phyloP scores from a whole-genome alignment of 2,888 invertebrate genomes.

The Acrobasis repandana region DNA sequence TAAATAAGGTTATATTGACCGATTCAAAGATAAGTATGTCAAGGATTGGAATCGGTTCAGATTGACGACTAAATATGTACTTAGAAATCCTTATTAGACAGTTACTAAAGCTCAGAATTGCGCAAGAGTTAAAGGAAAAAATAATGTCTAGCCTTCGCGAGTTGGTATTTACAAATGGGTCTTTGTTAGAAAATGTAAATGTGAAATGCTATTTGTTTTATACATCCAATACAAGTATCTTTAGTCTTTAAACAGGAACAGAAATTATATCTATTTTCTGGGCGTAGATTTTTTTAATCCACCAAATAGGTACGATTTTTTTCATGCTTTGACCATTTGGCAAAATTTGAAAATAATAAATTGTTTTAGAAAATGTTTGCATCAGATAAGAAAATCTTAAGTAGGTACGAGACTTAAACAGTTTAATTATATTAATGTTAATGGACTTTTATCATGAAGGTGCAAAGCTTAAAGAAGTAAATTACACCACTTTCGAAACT shows the following conservation, averaged over 20 bases:
- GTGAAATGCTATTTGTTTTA: not conserved
- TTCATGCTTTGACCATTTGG: too few species aligned
- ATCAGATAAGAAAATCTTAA: too few species aligned
- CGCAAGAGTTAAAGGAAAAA: constrained; percentile 21
- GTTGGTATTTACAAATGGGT: constrained; percentile 36
- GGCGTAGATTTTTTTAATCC: too few species aligned
- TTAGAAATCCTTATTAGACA: not conserved
- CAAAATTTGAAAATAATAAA: too few species aligned
- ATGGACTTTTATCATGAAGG: not conserved
- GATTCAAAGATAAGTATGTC: constrained; percentile 45
- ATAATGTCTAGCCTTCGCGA: constrained; percentile 39
- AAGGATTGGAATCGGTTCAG: constrained; percentile 39
- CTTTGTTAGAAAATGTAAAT: constrained; percentile 27
- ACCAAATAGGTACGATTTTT: too few species aligned
- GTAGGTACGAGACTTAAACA: too few species aligned
- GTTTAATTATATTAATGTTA: too few species aligned
- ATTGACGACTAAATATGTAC: not conserved
- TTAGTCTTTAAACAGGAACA: too few species aligned
- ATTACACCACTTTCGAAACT: not conserved
- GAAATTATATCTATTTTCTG: too few species aligned
- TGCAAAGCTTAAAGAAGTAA: not conserved
- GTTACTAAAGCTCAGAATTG: not conserved
- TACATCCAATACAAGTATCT: not conserved
- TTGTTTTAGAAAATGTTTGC: too few species aligned
- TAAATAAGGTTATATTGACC: constrained; percentile 14